Base-by-base conservation (phyloP, 2,888 invertebrate species). In the Hirtodrosophila confusa region DNA sequence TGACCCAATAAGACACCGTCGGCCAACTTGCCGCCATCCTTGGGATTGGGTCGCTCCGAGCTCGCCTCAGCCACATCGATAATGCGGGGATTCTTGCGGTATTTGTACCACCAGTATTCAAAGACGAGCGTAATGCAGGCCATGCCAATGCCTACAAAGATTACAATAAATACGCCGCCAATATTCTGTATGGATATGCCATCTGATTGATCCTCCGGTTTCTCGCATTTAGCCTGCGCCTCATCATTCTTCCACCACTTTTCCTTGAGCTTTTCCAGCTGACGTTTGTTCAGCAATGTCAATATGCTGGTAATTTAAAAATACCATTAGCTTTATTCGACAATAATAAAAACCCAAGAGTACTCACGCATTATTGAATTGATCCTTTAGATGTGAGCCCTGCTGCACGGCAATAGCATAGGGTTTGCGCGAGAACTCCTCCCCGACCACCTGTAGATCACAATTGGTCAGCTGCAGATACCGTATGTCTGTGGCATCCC, bases 141-240 rank as follows among this genome's bases (percentile, higher is more conserved):
- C 89, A 98, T 93, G 0, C 96, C 97, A 33, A 98, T 98, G 0
- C 98, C 98, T 80, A 98, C 97, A 88, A 98, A 97, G 71, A 99
- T 98, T 0, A 99, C 98, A 54, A 99, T 97, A 90, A 99, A 99
- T 0, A 99, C 99, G 0, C 99, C 99, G 45, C 98, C 99, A 77
- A 99, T 99, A 90, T 99, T 99, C 89, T 98, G 96, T 66, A 99
- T 98, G 65, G 98, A 98, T 89, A 99, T 99, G 48, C 99, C 99
- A 89, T 98, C 99, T 3, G 97, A 97, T 89, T 98, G 97, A 89
- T 98, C 97, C 88, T 97, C 97, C 55, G 96, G 95, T 78, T 96
- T 95, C 80, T 97, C 96, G 85, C 97, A 97, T 67, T 94, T 93
- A 82, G 94, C 94, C 35, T 94, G 94, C 6, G 94, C 94, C 0